A percentile compares a stretch with the other conserved stretches of the same genome.
These are phyloP conservation scores for Conopomorpha cramerella DNA, from an alignment of 1,140 invertebrate genomes.

Conservation along the genomic window DNA sequence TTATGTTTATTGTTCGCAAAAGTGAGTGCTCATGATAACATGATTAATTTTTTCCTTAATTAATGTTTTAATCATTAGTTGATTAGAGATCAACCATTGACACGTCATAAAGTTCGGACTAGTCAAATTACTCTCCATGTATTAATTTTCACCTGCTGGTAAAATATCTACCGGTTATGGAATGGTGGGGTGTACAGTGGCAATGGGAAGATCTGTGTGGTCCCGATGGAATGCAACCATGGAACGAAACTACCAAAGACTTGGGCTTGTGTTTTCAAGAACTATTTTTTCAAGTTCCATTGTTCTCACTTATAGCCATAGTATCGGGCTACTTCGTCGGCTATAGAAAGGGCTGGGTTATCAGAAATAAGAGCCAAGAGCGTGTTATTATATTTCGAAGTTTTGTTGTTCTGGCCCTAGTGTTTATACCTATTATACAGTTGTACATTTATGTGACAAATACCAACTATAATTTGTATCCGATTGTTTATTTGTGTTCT, in stretches of 20 bases:
- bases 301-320: slow-evolving; percentile 71
- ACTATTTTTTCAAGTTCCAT: slow-evolving; percentile 72
- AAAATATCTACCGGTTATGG: neutral
- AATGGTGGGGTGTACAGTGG: slow-evolving; percentile 48
- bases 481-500: slow-evolving; percentile 72
- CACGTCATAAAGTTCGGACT: too few relatives aligned
- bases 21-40: too few relatives aligned
- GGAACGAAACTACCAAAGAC: slow-evolving; percentile 70
- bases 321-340: slow-evolving; percentile 79
- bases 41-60: too few relatives aligned
- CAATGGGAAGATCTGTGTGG: slow-evolving; percentile 78
- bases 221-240: slow-evolving; percentile 65
- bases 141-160: too few relatives aligned
- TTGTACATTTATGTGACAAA: slow-evolving; percentile 64
- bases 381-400: slow-evolving; percentile 66
- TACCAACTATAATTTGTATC: slow-evolving; percentile 41
- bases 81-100: too few relatives aligned
- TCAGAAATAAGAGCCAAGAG: slow-evolving; percentile 63
- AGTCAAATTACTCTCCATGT: too few relatives aligned
- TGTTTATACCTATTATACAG: slow-evolving; percentile 68
- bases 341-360: slow-evolving; percentile 60
- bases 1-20: too few relatives aligned
- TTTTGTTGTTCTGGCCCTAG: slow-evolving; percentile 63
- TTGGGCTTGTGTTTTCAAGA: slow-evolving; percentile 83
- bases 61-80: too few relatives aligned